These are phyloP conservation scores for Scaptomyza parva DNA, from an alignment of 2,888 invertebrate genomes.

Conservation along the genomic window DNA sequence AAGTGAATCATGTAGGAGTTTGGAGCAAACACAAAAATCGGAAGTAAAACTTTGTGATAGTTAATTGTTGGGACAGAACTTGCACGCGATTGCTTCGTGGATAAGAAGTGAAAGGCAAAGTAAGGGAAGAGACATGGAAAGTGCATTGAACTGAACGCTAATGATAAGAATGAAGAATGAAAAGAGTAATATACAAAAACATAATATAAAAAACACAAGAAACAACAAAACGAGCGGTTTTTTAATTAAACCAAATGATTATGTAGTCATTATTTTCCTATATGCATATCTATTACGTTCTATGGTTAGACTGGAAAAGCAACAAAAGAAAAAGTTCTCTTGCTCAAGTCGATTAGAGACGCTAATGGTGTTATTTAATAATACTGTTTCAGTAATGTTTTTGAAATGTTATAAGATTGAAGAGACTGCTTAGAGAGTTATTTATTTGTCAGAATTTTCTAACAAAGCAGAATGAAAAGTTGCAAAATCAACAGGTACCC, in stretches of 20 bases:
- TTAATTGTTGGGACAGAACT: not conserved
- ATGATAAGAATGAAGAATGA: slow-evolving; percentile 40
- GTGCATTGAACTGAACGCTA: slow-evolving; percentile 56
- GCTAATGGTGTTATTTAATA: slow-evolving; percentile 2
- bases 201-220: slow-evolving; percentile 12
- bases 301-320: not conserved
- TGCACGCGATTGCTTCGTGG: slow-evolving; percentile 42
- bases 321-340: not conserved
- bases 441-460: not conserved
- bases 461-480: slow-evolving; percentile 8
- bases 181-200: slow-evolving; percentile 12
- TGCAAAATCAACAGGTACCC: slow-evolving; percentile 25
- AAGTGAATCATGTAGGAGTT: slow-evolving; percentile 64
- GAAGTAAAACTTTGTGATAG: slow-evolving; percentile 63
- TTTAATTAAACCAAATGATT: slow-evolving; percentile 20
- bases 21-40: slow-evolving; percentile 43
- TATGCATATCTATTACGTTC: not conserved
- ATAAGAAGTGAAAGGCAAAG: slow-evolving; percentile 42
- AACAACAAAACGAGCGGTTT: slow-evolving; percentile 13
- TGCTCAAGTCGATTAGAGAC: not conserved
- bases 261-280: slow-evolving; percentile 4
- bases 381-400: not conserved
- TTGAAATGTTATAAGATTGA: not conserved
- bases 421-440: not conserved
- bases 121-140: slow-evolving; percentile 27